Base-by-base conservation (phyloP, 2,113 vertebrate genomes). In the Colinus virginianus region DNA sequence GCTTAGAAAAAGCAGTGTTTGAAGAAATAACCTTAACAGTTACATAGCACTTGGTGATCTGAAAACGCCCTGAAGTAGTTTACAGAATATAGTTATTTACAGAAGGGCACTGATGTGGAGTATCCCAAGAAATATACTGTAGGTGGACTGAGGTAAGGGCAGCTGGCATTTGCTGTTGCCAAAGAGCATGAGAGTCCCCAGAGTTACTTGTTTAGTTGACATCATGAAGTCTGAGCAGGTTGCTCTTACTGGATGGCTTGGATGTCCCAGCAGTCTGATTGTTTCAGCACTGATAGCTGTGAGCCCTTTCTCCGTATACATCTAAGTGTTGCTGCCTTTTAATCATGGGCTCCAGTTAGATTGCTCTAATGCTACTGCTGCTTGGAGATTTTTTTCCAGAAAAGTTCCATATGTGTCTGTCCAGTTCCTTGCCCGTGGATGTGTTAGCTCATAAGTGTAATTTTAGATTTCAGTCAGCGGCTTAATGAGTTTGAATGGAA, bases 221-320 rank as follows among this genome's bases (percentile, higher is more conserved):
- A 2, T 43, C 0, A 2, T 69, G 55, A 59, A 0, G 0, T 18
- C 48, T 49, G 7, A 1, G 15, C 43, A 53, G 64, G 30, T 34
- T 82, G 21, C 30, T 22, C 38, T 69, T 16, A 36, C 40, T 30
- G 14, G 15, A 32, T 53, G 75, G 64, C 68, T 30, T 30, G 40
- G 45, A 30, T 77, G 49, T 45, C 40, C 43, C 13, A 4, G 14
- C 13, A 28, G 25, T 51, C 43, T 43, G 49, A 51, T 0, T 0
- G 1, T 69, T 76, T 72, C 2, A 8, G 32, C 48, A 17, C 2
- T 4, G 3, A 23, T 59, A 32, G n/a, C 32, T 9, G 1, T 1
- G 1, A 23, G 67, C 58, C n/a, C 46, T 84, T 8, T 8, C 6
- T 46, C 0, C 23, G 0, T 0, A 15, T 22, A 19, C 11, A 2